Conservation (phyloP, 1,140 invertebrate species). For the Bombus sylvicola region DNA sequence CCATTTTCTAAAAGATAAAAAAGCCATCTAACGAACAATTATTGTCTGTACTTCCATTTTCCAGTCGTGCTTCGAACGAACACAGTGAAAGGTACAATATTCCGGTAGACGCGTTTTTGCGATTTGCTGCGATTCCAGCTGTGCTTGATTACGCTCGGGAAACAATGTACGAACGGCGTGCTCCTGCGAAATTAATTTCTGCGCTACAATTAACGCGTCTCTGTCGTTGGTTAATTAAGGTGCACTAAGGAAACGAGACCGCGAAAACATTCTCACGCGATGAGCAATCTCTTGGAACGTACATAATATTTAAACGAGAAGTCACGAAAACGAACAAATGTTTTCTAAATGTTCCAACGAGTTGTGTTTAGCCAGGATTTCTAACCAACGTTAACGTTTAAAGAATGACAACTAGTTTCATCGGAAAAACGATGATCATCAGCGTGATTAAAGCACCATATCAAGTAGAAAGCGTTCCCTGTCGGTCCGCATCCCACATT, state of each 20-base stretch:
- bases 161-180: background rate
- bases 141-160: slow-evolving; percentile 9
- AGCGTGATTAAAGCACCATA: slow-evolving; percentile 4
- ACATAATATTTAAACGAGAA: background rate
- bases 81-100: slow-evolving; percentile 21
- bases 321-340: background rate
- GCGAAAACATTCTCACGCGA: slow-evolving; percentile 21
- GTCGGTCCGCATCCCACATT: slow-evolving; percentile 16
- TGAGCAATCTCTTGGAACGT: background rate
- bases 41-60: background rate
- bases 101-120: slow-evolving; percentile 7
- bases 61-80: background rate
- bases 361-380: no score
- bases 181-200: slow-evolving; percentile 22
- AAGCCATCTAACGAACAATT: background rate
- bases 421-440: slow-evolving; percentile 7
- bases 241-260: background rate
- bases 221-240: slow-evolving; percentile 32
- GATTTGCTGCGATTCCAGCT: background rate
- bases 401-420: background rate
- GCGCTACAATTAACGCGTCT: slow-evolving; percentile 21
- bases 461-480: slow-evolving; percentile 29
- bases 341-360: background rate
- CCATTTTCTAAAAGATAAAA: background rate
- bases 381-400: no score